Conservation (phyloP, 2,113 vertebrate genomes). For the Clarias magur region DNA sequence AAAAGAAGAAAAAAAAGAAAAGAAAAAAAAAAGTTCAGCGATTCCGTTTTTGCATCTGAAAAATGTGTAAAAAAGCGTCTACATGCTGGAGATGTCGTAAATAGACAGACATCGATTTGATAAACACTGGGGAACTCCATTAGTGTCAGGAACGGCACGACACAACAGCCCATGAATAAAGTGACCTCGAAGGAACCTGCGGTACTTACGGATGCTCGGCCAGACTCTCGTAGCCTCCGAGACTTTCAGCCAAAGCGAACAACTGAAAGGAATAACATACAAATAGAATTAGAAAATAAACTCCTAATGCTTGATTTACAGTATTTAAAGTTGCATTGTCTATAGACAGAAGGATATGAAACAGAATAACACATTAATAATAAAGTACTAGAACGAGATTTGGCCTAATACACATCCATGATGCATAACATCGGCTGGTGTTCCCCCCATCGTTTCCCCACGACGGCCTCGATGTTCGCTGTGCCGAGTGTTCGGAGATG, state of each 20-base stretch:
- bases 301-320: not conserved
- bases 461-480: not conserved
- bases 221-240: slow-evolving; percentile 93
- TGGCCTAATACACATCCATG: not conserved
- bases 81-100: not conserved
- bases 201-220: slow-evolving; percentile 93
- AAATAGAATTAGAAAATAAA: not conserved
- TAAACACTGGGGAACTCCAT: not conserved
- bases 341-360: not conserved
- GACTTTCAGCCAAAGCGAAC: slow-evolving; percentile 87
- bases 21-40: too few relatives aligned
- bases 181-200: not conserved
- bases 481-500: not conserved
- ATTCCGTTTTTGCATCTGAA: too few relatives aligned
- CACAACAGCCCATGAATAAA: not conserved
- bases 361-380: not conserved
- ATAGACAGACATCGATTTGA: not conserved
- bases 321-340: not conserved
- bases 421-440: not conserved
- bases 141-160: not conserved
- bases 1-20: too few relatives aligned
- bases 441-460: not conserved
- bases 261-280: slow-evolving; percentile 67
- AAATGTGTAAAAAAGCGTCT: too few relatives aligned
- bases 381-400: not conserved